phyloP scores from a whole-genome alignment of 1,140 invertebrate genomes.

The Pseudomyrmex gracilis region DNA sequence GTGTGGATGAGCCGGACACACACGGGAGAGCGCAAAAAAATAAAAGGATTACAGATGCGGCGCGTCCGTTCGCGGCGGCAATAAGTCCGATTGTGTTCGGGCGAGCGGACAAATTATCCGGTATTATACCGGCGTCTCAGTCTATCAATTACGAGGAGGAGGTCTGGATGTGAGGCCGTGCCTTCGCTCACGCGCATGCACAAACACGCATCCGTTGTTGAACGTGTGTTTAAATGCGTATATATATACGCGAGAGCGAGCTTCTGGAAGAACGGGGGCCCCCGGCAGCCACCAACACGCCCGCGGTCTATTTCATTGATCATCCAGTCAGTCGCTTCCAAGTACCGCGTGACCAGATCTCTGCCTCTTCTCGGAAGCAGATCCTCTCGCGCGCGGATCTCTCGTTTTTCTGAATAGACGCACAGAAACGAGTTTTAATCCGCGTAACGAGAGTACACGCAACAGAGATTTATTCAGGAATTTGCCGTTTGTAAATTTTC shows the following conservation, averaged over 20 bases:
- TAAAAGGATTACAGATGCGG: constrained; percentile 85
- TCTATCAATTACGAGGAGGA: constrained; percentile 82
- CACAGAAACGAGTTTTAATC: not conserved
- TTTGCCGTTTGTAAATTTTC: not conserved
- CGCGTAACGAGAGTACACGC: not conserved
- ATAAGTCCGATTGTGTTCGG: constrained; percentile 85
- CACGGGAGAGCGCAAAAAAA: constrained; percentile 67
- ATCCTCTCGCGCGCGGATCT: not conserved
- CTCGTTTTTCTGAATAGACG: not conserved
- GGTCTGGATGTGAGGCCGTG: constrained; percentile 54
- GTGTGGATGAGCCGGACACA: constrained; percentile 67
- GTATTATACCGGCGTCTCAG: constrained; percentile 83
- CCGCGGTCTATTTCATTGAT: constrained; percentile 83
- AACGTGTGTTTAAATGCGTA: constrained; percentile 35
- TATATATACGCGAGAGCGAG: constrained; percentile 39
- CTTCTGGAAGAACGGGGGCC: constrained; percentile 47
- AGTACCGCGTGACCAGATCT: constrained; percentile 68
- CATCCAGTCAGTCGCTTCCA: constrained; percentile 79
- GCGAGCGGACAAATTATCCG: constrained; percentile 84
- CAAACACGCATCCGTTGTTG: constrained; percentile 23
- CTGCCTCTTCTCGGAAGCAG: constrained; percentile 36
- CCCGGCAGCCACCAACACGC: constrained; percentile 65
- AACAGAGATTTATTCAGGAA: not conserved
- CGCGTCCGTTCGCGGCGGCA: constrained; percentile 83
- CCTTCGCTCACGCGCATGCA: not conserved